Base-by-base conservation (phyloP, 2,888 invertebrate genomes). In the Proisotoma minuta region DNA sequence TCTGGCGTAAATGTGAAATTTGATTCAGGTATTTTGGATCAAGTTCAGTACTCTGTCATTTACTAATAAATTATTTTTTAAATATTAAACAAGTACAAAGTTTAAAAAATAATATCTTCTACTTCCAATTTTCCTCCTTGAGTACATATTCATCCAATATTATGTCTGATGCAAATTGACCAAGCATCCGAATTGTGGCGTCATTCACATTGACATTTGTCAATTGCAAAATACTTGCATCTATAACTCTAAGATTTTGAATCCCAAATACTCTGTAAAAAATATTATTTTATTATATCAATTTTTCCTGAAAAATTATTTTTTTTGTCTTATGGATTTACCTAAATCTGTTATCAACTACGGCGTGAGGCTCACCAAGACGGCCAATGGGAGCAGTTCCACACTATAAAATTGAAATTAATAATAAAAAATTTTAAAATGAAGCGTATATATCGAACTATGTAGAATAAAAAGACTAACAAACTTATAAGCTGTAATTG, bases 301-400 rank as follows among this genome's bases (percentile, higher is more conserved):
- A 24, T 26, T n/a, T n/a, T n/a, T n/a, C n/a, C n/a, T n/a, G n/a
- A n/a, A 18, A 28, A 23, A 49, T 58, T 29, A 22, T 27, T 29
- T 15, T n/a, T 34, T 15, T 20, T 23, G 12, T 10, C 10, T 23
- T 26, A 39, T 18, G n/a, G 18, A 28, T 39, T 34, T 39, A 63
- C 63, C 63, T 59, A 27, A 63, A 39, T 27, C 53, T 34, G 10
- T 54, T 50, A 26, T 63, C 63, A 1, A 63, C 63, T 1, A 63
- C 63, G 12, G 63, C 63, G 15, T 40, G 48, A 8, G 60, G 60
- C 15, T 62, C 57, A 22, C 28, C 29, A 1, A 22, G 23, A 39
- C 50, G 20, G 8, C 65, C 65, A 8, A 65, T 60, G 1, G 65
- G 65, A 10, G 62, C 65, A n/a, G 65, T 65, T 4, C 57, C 62